Base-by-base conservation (phyloP, 2,797 vertebrate species). In the Melanotaenia pygmaea region DNA sequence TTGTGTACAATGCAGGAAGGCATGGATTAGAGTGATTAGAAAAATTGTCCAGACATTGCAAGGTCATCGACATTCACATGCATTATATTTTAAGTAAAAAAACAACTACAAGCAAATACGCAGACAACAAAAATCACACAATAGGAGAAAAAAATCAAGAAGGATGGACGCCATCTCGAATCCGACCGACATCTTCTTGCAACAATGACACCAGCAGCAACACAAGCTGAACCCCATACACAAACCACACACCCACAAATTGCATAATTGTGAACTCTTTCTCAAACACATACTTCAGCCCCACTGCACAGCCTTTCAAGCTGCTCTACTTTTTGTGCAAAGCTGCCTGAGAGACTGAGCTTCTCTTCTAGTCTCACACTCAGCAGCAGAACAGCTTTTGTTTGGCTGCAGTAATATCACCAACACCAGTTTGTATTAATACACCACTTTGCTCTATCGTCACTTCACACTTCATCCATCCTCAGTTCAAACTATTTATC, bases 401-500 rank as follows among this genome's bases (percentile, higher is more conserved):
- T 85, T 86, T 37, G 67, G 60, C 81, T 77, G 75, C 59, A 74
- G 73, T 65, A 73, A 64, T 50, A 83, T 85, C 72, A 68, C 22
- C 26, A 51, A 64, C 67, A 12, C 72, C 86, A 77, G 68, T 76
- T 68, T 59, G 57, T 63, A 81, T 54, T 74, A 85, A 83, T 72
- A 64, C 67, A 56, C 50, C 61, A 75, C 59, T 59, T 69, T 53
- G 37, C 57, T 64, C 56, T 1, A 26, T 70, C 61, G 47, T 38
- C 37, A 34, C 71, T 28, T 67, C 75, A 64, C 59, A 72, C 61
- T 43, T 32, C 32, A 40, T 32, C 50, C 74, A 57, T 72, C 57
- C 59, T 82, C 63, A 77, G 73, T 85, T 86, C 72, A 81, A 85
- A 80, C 66, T 35, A 77, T 81, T 90, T 70, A 82, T 80, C 70